Base-by-base conservation (phyloP, 1,140 invertebrate species). In the Luehdorfia chinensis region DNA sequence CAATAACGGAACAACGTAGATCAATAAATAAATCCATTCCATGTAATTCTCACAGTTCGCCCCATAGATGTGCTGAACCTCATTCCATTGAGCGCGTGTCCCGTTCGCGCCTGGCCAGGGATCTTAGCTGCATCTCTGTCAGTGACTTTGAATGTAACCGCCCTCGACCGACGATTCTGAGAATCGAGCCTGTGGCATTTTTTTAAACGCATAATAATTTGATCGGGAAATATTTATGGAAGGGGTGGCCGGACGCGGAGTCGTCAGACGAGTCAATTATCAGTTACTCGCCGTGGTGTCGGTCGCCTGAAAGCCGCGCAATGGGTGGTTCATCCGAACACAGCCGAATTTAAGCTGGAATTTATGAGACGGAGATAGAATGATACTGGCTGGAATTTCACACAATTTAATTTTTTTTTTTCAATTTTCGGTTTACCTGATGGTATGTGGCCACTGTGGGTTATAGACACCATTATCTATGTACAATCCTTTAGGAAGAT, bases 161-260 rank as follows among this genome's bases (percentile, higher is more conserved):
- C 81, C 75, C 76, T 75, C 57, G 66, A 56, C 54, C 39, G 59
- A 49, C 45, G 61, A 63, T 77, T 85, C 81, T 60, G 45, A 74
- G 79, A 85, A 84, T 68, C 54, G 69, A 66, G 69, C 76, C 79
- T 65, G 65, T 78, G 70, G 77, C 67, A 81, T 78, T 84, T 85
- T 85, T 43, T 85, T 85, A 63, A 68, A 67, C 68, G 75, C 73
- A 84, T 80, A 81, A 83, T 83, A 85, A 85, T 85, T 85, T 83
- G 75, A 85, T 85, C 75, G 75, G 81, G 79, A 85, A 85, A 85
- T 85, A 84, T 85, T 85, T 85, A 84, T 84, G 72, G 81, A 85
- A 78, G 74, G 79, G 75, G 74, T 78, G 73, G 73, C 71, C 73
- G 76, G 70, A 78, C 73, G 71, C 62, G 55, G 53, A 68, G 63